Evolutionary conservation across 2,888 invertebrate species (phyloP), one percentile per base, ranked within the genome.

Genomic region (Sacculina carcini): DNA sequence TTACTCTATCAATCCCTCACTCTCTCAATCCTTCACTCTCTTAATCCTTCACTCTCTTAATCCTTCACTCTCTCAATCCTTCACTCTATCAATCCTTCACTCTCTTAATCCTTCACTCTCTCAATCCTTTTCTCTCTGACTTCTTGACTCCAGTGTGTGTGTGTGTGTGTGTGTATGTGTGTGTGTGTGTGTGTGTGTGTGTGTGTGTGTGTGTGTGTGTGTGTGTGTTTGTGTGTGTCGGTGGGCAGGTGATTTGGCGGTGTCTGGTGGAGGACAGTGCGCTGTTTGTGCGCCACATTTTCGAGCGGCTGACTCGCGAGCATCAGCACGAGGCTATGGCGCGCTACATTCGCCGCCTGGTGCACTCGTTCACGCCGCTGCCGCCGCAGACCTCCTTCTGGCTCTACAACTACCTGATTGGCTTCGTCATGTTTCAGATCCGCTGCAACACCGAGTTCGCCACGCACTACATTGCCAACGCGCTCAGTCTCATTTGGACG

Each of bases 341-440:
- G 63, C 90, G 90, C 66, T 62, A 71, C 56, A 58, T 73, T 58
- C 63, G 72, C 48, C 67, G 69, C 52, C 61, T 73, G 52, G 62
- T 73, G 49, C 62, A 69, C 23, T 66, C 67, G 54, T 62, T 69
- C 38, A 63, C 65, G 7, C 65, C 66, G 50, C 61, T 72, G 50
- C 68, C 72, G 9, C 58, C 65, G 1, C 54, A 57, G 66, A 92
- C 96, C 1, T 98, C 98, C 0, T 96, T 94, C 66, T 87, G 90
- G 1, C 67, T 99, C 1, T 94, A 96, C 66, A 99, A 99, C 70
- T 96, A 98, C 61, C 82, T 98, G 60, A 96, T 98, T 59, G 98
- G 98, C 2, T 98, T 92, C 62, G 86, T 98, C 3, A 98, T 98
- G 96, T 98, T 94, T 68, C 96, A 96, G 62, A 94, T 96, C 2